phyloP scores from a whole-genome alignment of 2,888 invertebrate species.

The Limnephilus lunatus region DNA sequence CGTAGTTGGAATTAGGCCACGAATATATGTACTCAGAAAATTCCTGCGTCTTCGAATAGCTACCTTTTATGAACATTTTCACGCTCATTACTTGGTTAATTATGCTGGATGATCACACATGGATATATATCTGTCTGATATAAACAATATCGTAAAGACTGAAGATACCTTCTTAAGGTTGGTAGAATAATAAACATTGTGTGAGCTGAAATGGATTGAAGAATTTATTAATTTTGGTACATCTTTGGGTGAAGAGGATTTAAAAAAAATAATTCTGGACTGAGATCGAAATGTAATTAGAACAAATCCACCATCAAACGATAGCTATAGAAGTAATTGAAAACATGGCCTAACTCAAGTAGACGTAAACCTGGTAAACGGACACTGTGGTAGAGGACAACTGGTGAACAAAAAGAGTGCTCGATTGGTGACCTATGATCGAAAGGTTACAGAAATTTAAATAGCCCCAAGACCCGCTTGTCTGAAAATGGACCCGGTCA shows the following conservation, averaged over 20 bases:
- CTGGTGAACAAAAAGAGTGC: background rate
- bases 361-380: background rate
- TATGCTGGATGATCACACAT: background rate
- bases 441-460: too few relatives aligned
- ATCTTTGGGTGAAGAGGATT: background rate
- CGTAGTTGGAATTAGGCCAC: conserved; percentile 27
- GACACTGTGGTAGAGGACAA: background rate
- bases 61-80: background rate
- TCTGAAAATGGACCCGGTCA: background rate
- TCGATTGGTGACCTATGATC: too few relatives aligned
- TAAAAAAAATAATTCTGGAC: background rate
- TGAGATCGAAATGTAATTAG: background rate
- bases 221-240: background rate
- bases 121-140: background rate
- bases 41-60: conserved; percentile 1
- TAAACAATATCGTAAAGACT: background rate
- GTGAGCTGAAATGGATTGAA: background rate
- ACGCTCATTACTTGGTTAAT: background rate
- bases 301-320: background rate
- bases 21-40: conserved; percentile 18
- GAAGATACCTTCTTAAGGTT: too few relatives aligned
- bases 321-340: background rate
- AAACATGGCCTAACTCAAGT: background rate
- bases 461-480: too few relatives aligned
- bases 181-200: too few relatives aligned